Percentiles rank a stretch among this genome's conserved stretches.
phyloP scores from a whole-genome alignment of 2,113 vertebrate species.

The Buteo buteo region DNA sequence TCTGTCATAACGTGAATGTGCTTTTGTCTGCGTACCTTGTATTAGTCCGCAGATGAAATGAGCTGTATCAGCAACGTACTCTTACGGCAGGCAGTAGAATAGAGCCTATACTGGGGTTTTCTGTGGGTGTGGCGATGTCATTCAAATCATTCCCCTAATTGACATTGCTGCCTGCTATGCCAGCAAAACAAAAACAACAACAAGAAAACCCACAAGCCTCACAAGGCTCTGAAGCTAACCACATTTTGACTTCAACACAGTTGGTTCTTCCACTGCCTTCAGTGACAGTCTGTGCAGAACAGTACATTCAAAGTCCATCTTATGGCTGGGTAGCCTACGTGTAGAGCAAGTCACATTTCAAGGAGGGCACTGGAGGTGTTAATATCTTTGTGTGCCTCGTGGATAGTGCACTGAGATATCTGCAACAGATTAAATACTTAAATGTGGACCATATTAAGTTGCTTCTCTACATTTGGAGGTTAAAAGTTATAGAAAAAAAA shows the following conservation, averaged over 20 bases:
- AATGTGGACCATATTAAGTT: neutral
- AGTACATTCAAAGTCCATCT: rapidly evolving
- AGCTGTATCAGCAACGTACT: neutral
- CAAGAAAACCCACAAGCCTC: neutral
- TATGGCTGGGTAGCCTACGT: neutral
- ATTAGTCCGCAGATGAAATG: neutral
- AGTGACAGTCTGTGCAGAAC: neutral
- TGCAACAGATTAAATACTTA: neutral
- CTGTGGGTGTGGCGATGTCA: rapidly evolving
- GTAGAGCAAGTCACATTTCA: neutral
- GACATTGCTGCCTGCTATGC: neutral
- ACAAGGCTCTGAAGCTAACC: neutral
- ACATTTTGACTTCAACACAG: rapidly evolving
- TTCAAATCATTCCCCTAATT: neutral
- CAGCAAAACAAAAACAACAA: neutral
- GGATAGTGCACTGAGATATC: neutral
- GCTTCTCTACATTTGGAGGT: neutral
- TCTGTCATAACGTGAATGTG: neutral
- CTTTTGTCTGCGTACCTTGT: neutral
- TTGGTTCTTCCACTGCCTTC: neutral
- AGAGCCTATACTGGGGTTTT: neutral
- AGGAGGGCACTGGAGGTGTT: neutral
- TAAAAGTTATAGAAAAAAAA: neutral
- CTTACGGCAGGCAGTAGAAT: neutral
- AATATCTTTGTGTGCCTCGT: neutral